Base-by-base conservation (phyloP, 1,140 invertebrate genomes). In the Nilaparvata lugens region DNA sequence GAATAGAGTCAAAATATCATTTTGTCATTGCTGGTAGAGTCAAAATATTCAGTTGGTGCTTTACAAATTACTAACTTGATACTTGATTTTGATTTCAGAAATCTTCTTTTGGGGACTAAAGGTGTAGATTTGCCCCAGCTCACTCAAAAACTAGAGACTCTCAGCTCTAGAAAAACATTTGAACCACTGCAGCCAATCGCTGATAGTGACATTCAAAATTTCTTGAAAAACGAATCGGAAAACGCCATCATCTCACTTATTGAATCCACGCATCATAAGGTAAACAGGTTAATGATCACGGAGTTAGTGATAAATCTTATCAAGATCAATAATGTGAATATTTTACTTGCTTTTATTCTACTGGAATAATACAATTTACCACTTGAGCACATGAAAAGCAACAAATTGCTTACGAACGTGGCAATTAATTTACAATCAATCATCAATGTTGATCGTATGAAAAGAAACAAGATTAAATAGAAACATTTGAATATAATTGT, bases 51-150 rank as follows among this genome's bases (percentile, higher is more conserved):
- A 40, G 9, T 40, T 40, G 9, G 9, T 40, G n/a, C 9, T 40
- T 40, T n/a, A 40, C 9, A 40, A 40, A 40, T 40, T 40, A 9
- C n/a, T 40, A 9, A 9, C 9, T 40, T 40, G 40, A 16, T 35
- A 23, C 56, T 58, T 60, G 38, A 60, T 65, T 61, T 66, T 67
- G 64, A 51, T 81, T 83, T 62, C 71, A 95, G 92, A 0, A 90
- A 95, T 67, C 82, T 97, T n/a, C 74, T 98, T 31, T 78, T 98
- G 57, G 94, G 93, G 13, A 89, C 91, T 0, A 88, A 90, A 78
- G 95, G 95, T 5, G 87, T 95, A 66, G 93, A 96, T 75, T 74
- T 97, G 21, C 90, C 91, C n/a, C 88, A 89, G 75, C 87, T 97
- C 58, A 86, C 89, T 4, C 89, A 95, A 68, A 93, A 94, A 71